These are phyloP conservation scores for Nineta flava DNA, from an alignment of 2,888 invertebrate species.

Conservation along the genomic window DNA sequence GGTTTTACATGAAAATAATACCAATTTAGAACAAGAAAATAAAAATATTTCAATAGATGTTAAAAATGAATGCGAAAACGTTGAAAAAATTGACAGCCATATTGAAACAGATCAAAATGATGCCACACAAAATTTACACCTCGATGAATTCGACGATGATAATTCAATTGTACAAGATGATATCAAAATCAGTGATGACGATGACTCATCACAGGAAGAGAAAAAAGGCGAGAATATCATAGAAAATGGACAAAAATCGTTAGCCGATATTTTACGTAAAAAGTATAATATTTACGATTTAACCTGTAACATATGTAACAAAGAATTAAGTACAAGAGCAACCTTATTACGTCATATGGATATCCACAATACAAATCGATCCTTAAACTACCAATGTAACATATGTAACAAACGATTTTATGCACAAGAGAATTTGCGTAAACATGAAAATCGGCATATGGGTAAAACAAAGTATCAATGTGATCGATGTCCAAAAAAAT, in stretches of 20 bases:
- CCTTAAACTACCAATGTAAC: neutral
- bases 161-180: neutral
- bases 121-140: too few species aligned
- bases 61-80: neutral
- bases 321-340: neutral
- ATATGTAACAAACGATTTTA: slow-evolving; percentile 1
- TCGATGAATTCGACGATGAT: neutral
- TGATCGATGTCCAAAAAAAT: neutral
- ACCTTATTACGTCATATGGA: neutral
- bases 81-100: neutral
- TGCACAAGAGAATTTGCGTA: neutral
- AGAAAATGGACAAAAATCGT: neutral
- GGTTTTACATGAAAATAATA: neutral
- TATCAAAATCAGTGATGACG: neutral
- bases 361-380: neutral
- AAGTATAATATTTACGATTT: neutral
- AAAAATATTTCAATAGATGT: neutral
- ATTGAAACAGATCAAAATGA: neutral
- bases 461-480: slow-evolving; percentile 1
- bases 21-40: neutral
- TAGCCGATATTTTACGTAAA: neutral
- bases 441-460: neutral
- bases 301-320: neutral
- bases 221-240: neutral
- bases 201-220: neutral